Conservation (phyloP, 2,888 invertebrate species). For the Nysson spinosus region DNA sequence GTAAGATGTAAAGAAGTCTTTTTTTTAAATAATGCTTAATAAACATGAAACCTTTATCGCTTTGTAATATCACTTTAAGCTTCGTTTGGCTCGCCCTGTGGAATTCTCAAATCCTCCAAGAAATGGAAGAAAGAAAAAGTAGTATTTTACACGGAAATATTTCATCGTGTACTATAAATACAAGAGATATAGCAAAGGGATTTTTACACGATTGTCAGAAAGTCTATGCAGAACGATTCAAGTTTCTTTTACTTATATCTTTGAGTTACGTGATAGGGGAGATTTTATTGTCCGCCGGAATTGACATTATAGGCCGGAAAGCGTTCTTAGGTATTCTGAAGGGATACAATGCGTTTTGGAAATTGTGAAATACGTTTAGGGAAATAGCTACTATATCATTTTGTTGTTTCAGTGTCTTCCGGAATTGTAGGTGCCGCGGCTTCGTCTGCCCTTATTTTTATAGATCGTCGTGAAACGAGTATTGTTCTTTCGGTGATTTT, state of each 20-base stretch:
- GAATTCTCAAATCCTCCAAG: constrained; percentile 53
- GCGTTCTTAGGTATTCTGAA: constrained; percentile 55
- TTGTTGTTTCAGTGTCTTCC: constrained; percentile 38
- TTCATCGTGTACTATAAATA: constrained; percentile 43
- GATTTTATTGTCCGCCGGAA: constrained; percentile 52
- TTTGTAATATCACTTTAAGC: no score
- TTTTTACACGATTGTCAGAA: constrained; percentile 58
- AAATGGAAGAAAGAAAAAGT: constrained; percentile 7
- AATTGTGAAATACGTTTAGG: no score
- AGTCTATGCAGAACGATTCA: constrained; percentile 50
- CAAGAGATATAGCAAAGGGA: constrained; percentile 42
- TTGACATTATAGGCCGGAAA: constrained; percentile 58
- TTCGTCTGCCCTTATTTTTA: constrained; percentile 47
- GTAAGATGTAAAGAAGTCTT: no score
- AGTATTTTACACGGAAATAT: constrained; percentile 10
- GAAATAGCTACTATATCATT: no score
- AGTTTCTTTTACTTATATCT: constrained; percentile 51
- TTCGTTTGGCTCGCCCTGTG: constrained; percentile 62
- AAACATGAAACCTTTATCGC: no score
- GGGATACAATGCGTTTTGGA: no score
- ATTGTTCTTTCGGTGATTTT: constrained; percentile 49
- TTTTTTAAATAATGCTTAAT: not conserved
- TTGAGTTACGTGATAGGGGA: constrained; percentile 62
- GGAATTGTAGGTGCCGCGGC: constrained; percentile 56
- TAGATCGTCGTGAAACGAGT: constrained; percentile 18